Evolutionary conservation across 2,888 invertebrate genomes (phyloP).

Genomic region (Rhodophaea formosa): DNA sequence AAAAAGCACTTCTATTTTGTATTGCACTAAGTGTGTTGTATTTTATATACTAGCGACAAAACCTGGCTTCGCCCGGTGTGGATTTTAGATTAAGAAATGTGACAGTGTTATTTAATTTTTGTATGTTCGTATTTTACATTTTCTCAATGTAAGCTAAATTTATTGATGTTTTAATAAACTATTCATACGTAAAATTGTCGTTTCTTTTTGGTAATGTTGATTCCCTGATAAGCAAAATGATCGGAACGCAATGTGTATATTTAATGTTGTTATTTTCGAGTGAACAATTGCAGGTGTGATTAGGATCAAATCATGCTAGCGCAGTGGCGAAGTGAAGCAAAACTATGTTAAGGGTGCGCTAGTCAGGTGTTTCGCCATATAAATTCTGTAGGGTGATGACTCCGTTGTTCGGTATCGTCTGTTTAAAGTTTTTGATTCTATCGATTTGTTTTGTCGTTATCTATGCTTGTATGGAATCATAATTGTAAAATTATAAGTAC

Average conservation of each 20-base stretch:
- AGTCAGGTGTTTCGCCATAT: no score
- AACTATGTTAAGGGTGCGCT: no score
- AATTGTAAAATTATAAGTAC: no score
- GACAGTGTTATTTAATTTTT: slow-evolving; percentile 3
- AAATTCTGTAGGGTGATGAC: no score
- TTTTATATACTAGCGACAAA: neutral
- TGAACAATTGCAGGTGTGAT: no score
- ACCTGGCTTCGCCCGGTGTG: neutral
- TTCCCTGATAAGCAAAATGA: neutral
- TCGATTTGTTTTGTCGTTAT: no score
- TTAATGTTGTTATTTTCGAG: no score
- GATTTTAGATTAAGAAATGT: neutral
- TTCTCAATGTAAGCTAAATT: slow-evolving; percentile 15
- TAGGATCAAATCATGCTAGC: no score
- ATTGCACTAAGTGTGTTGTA: neutral
- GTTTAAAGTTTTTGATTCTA: no score
- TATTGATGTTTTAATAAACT: slow-evolving; percentile 18
- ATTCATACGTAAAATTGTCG: neutral
- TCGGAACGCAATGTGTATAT: neutral
- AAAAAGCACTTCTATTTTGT: neutral
- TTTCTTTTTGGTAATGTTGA: neutral
- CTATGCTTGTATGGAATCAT: no score
- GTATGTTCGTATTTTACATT: slow-evolving; percentile 5
- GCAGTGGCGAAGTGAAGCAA: no score
- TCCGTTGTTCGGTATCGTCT: no score